Percentiles rank a stretch among this genome's conserved stretches.
phyloP scores from a whole-genome alignment of 2,113 vertebrate genomes.

The Ariopsis seemanni region DNA sequence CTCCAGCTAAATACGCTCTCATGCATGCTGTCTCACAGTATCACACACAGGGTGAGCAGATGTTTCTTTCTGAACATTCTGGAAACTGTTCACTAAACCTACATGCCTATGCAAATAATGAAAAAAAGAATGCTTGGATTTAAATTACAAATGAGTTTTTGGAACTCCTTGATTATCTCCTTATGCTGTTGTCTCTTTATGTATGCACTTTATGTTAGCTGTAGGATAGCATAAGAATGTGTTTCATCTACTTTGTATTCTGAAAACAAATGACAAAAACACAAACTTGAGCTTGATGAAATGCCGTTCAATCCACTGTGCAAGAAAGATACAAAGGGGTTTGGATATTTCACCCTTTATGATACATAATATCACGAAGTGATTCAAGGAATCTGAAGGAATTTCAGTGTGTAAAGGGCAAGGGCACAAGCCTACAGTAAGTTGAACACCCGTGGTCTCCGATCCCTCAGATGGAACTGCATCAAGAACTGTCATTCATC shows the following conservation, averaged over 20 bases:
- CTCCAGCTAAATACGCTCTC: slow-evolving; percentile 46
- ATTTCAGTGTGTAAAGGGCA: too few species aligned
- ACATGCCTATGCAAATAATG: neutral
- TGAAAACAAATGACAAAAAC: neutral
- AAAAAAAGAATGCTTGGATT: neutral
- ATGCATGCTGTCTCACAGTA: slow-evolving; percentile 1
- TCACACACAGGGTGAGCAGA: slow-evolving; percentile 42
- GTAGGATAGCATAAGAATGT: neutral
- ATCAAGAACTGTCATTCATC: too few species aligned
- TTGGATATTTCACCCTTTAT: too few species aligned
- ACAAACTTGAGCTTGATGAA: too few species aligned
- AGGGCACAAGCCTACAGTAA: too few species aligned
- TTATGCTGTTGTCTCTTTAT: neutral
- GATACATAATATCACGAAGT: too few species aligned
- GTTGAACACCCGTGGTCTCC: too few species aligned
- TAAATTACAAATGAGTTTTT: neutral
- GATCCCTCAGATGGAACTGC: too few species aligned
- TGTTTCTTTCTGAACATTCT: slow-evolving; percentile 53
- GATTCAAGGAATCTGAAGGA: too few species aligned
- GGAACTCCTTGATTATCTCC: neutral
- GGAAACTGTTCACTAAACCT: neutral
- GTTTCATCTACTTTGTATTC: neutral
- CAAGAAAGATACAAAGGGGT: too few species aligned
- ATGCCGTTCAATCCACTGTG: too few species aligned
- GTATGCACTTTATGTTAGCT: neutral